These are phyloP conservation scores for Lymantria monacha DNA, from an alignment of 2,888 invertebrate genomes.

Conservation along the genomic window DNA sequence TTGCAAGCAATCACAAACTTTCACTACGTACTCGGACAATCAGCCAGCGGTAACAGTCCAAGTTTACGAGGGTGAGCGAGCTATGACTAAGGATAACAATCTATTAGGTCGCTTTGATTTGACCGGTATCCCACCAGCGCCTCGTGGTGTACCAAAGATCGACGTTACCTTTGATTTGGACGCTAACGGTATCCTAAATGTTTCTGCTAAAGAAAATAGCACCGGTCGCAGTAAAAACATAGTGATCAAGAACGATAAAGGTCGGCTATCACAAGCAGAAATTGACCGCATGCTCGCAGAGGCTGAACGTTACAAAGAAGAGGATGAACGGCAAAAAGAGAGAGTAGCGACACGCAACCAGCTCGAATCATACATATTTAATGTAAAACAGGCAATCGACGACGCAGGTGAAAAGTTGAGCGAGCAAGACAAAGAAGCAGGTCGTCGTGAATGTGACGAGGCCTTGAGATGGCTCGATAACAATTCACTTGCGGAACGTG, in stretches of 20 bases:
- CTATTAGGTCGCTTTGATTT: slow-evolving; percentile 84
- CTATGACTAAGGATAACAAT: slow-evolving; percentile 80
- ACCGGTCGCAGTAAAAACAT: slow-evolving; percentile 88
- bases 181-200: slow-evolving; percentile 91
- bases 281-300: slow-evolving; percentile 91
- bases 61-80: slow-evolving; percentile 86
- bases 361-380: slow-evolving; percentile 87
- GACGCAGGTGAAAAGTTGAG: slow-evolving; percentile 83
- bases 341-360: slow-evolving; percentile 87
- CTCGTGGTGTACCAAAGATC: slow-evolving; percentile 85
- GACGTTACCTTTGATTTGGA: slow-evolving; percentile 89
- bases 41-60: slow-evolving; percentile 89
- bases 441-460: slow-evolving; percentile 79
- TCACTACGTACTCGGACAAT: slow-evolving; percentile 91
- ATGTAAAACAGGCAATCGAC: slow-evolving; percentile 85
- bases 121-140: slow-evolving; percentile 87
- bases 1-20: slow-evolving; percentile 87
- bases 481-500: slow-evolving; percentile 85
- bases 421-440: slow-evolving; percentile 83
- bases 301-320: slow-evolving; percentile 87
- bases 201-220: slow-evolving; percentile 88
- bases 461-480: slow-evolving; percentile 87
- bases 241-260: slow-evolving; percentile 92
- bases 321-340: slow-evolving; percentile 87
- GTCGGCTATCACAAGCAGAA: slow-evolving; percentile 89